Evolutionary conservation across 2,888 invertebrate genomes (phyloP), one percentile per base, ranked within the genome.

Genomic region (Pandemis heparana): DNA sequence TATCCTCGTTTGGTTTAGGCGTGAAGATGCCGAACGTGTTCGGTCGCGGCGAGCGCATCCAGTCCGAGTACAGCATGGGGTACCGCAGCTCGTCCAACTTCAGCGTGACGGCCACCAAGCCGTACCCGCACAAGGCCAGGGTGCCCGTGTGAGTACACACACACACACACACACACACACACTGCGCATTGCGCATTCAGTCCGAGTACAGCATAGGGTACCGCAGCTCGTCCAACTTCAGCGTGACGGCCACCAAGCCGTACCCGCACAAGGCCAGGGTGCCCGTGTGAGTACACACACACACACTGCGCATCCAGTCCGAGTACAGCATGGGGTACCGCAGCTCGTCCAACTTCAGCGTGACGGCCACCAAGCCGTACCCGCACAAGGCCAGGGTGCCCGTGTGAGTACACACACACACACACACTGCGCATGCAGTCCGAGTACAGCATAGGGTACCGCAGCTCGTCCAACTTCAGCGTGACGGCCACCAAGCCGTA

Each of bases 251-350:
- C 41, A 43, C 41, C 41, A 43, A 43, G 9, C 41, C 41, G 0
- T 43, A 43, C 41, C 41, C 41, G 41, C 41, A 43, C 41, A 43
- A 43, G 41, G 41, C 41, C 9, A 3, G 41, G 9, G 9, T 43
- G 41, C 41, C 41, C 41, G 41, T 43, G 41, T 43, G 41, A 43
- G 41, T 43, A 43, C 41, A 9, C 41, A 9, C 41, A 43, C 9
- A 1, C 8, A 43, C 41, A 9, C 23, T 2, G 94, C 94, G 95
- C 46, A 80, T 98, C 10, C 96, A 96, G 79, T 94, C 97, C 18
- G 98, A 98, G 87, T 98, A 98, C 89, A 97, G 97, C 75, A 96
- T 98, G 85, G 98, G 98, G 46, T 97, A 97, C 77, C 97, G 97
- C 82, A 96, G 96, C 82, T 96, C 97, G 0, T 96, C 97, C 80